Base-by-base conservation (phyloP, 2,797 vertebrate species). In the Arrhamphus sclerolepis region DNA sequence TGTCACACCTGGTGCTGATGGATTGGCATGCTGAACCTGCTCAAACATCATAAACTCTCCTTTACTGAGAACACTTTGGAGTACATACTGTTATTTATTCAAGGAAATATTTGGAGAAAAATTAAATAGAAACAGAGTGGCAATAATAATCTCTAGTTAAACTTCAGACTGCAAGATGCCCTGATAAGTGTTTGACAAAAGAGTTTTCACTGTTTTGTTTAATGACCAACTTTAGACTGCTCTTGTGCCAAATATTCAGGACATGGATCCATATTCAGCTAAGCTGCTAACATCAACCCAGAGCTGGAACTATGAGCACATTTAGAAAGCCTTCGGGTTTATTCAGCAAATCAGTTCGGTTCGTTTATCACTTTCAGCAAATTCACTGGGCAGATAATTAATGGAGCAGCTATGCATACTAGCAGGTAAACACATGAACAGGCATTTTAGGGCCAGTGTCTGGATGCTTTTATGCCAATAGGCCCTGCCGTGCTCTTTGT, bases 361-460 rank as follows among this genome's bases (percentile, higher is more conserved):
- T 62, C 49, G 70, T 76, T 72, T 31, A 19, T 70, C 50, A 52
- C 34, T 56, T 76, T 84, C 78, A 80, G 65, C 59, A 66, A 60
- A 76, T 21, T 81, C 67, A 78, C 70, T 68, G 50, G 22, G 66
- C 51, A 55, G 47, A 66, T 75, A 54, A 80, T 79, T 65, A 64
- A 77, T 66, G 58, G 62, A 62, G 57, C 6, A 85, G 49, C 58
- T 62, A 72, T 66, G 72, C 59, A 8, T 13, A 19, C 29, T 19
- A 7, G 40, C n/a, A 44, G 42, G 50, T 52, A 59, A 50, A 61
- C n/a, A 50, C 20, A 47, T 14, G 41, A 50, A 50, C 51, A 65
- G 9, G 41, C 21, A 34, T 19, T 29, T 29, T 60, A 57, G 50
- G 11, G 31, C 53, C 34, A 0, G 46, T 55, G 17, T 24, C 20